These are phyloP conservation scores for Chiloscyllium plagiosum DNA, from an alignment of 2,113 vertebrate species.

Conservation along the genomic window DNA sequence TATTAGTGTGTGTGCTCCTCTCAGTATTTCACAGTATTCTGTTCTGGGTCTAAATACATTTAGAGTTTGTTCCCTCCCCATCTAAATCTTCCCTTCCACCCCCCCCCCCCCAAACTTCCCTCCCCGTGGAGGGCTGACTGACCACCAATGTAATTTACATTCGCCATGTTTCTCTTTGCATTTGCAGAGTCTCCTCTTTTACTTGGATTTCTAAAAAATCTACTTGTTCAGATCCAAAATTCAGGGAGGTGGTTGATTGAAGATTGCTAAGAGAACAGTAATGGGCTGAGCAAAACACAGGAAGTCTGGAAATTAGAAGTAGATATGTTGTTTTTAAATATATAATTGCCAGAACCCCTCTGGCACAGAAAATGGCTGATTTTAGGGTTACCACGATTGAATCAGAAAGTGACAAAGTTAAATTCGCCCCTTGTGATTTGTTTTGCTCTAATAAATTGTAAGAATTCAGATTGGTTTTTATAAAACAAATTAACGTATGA, in stretches of 20 bases:
- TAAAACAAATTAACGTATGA: background rate
- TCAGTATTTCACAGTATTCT: conserved; percentile 45
- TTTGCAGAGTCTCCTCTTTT: background rate
- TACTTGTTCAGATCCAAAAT: background rate
- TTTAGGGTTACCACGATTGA: background rate
- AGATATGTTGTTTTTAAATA: background rate
- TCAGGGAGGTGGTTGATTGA: background rate
- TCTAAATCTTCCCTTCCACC: no score
- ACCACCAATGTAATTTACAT: background rate
- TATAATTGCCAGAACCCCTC: background rate
- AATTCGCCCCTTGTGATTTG: no score
- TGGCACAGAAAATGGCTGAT: background rate
- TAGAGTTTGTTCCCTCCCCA: background rate
- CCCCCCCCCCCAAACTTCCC: background rate
- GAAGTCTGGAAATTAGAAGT: background rate
- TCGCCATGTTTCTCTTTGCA: background rate
- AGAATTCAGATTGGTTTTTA: background rate
- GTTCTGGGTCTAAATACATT: background rate
- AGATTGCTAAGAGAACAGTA: background rate
- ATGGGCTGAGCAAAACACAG: background rate
- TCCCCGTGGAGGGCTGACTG: background rate
- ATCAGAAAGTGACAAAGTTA: background rate
- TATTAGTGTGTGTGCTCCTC: conserved; percentile 46
- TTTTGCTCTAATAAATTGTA: background rate
- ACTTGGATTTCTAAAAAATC: background rate